Conservation (phyloP, 2,113 vertebrate genomes). For the Solea solea region DNA sequence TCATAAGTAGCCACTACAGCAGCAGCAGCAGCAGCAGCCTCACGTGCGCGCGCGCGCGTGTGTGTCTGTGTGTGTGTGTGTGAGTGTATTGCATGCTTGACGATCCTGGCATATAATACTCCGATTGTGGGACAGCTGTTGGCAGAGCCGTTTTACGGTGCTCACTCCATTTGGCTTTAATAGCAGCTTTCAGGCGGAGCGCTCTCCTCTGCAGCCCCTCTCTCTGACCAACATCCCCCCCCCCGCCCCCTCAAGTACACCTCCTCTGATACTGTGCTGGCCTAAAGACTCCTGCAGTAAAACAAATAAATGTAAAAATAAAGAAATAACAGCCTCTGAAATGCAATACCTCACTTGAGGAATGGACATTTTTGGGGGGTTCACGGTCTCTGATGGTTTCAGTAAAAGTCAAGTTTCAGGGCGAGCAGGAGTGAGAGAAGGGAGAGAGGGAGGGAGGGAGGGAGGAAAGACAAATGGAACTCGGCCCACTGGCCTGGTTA, state of each 20-base stretch:
- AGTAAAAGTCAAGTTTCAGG: constrained; percentile 42
- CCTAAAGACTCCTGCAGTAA: constrained; percentile 73
- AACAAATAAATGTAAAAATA: constrained; percentile 6
- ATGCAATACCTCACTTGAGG: constrained; percentile 77
- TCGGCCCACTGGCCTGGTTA: constrained; percentile 54
- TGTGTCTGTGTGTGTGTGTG: constrained; percentile 33
- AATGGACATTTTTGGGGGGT: constrained; percentile 70
- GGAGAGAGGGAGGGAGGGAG: constrained; percentile 21
- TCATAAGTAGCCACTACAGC: constrained; percentile 56
- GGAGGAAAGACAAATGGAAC: constrained; percentile 35
- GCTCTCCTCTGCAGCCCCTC: constrained; percentile 78
- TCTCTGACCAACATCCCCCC: constrained; percentile 78
- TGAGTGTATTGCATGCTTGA: constrained; percentile 35
- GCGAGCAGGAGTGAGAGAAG: constrained; percentile 34
- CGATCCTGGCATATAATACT: constrained; percentile 69
- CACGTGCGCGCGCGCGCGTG: too few species aligned
- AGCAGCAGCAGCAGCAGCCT: constrained; percentile 33
- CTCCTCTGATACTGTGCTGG: constrained; percentile 80
- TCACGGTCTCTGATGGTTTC: constrained; percentile 52
- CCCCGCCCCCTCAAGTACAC: constrained; percentile 82
- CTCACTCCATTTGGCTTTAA: constrained; percentile 82
- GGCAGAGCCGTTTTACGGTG: constrained; percentile 79
- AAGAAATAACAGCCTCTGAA: constrained; percentile 63
- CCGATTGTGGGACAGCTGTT: constrained; percentile 79
- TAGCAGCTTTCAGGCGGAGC: constrained; percentile 79